Evolutionary conservation across 1,140 invertebrate genomes (phyloP), one percentile per base, ranked within the genome.

Genomic region (Ceratina australensis): DNA sequence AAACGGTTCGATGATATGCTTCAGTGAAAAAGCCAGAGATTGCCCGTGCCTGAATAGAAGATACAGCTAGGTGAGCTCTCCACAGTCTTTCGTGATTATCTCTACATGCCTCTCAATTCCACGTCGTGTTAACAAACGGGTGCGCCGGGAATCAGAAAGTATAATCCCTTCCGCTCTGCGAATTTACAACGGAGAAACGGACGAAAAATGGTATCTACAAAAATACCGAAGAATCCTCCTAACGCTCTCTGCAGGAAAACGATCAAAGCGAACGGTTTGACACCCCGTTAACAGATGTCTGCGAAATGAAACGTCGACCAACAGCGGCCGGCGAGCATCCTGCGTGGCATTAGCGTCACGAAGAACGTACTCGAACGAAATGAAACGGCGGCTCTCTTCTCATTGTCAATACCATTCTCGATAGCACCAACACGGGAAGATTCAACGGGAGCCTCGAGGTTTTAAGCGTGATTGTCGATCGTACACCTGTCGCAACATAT

Each of bases 381-480:
- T 7, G 18, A 59, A 75, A 68, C 2, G 42, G 33, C 33, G 60
- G 59, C 60, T 60, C 42, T 47, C 47, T 72, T 78, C 67, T 47
- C 49, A 63, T 28, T 77, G 66, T 28, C 49, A 26, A 77, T 71
- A 61, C 57, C 15, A 63, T 59, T 77, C 50, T n/a, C 13, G 16
- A 63, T 28, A 71, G 59, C 67, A 76, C 66, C 47, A 76, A 76
- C 67, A 64, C 72, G 68, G 75, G 72, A 78, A n/a, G 59, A 72
- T 61, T 64, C 28, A 72, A 72, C 68, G 75, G 75, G 63, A 72
- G 67, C 59, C 85, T 88, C 81, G 89, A 87, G 87, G 88, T 86
- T 83, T n/a, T 79, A 88, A 90, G 86, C 87, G 77, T 88, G 90
- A 91, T 91, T 91, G 90, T 91, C 89, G 83, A 87, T 88, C 78